Conservation (phyloP, 2,797 vertebrate species). For the Craterocephalus amniculus region DNA sequence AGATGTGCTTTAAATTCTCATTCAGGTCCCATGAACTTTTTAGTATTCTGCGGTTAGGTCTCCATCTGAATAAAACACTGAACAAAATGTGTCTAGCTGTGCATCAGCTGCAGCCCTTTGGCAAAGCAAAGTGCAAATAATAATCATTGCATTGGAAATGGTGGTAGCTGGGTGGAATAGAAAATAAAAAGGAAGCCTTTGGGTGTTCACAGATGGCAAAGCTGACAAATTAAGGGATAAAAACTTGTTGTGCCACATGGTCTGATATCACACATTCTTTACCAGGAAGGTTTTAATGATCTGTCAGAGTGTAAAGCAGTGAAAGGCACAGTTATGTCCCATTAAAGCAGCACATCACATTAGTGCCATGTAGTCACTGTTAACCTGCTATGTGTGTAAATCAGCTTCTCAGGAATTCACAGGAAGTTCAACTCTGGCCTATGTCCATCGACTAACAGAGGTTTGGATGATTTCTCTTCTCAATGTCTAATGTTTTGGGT, state of each 20-base stretch:
- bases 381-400: neutral
- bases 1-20: slow-evolving; percentile 16
- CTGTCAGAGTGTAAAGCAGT: slow-evolving; percentile 38
- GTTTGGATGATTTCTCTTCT: slow-evolving; percentile 2
- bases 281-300: slow-evolving; percentile 30
- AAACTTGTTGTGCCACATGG: slow-evolving; percentile 27
- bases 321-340: slow-evolving; percentile 26
- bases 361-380: slow-evolving; percentile 1
- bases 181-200: slow-evolving; percentile 2
- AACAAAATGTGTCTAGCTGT: slow-evolving; percentile 5
- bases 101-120: slow-evolving; percentile 32
- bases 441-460: neutral
- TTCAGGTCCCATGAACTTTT: slow-evolving; percentile 18
- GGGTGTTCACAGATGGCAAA: slow-evolving; percentile 38
- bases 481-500: neutral
- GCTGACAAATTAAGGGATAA: slow-evolving; percentile 16
- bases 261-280: slow-evolving; percentile 5
- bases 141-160: slow-evolving; percentile 30
- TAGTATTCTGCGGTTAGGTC: slow-evolving; percentile 15
- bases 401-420: neutral
- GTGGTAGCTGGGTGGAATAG: slow-evolving; percentile 15
- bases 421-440: neutral
- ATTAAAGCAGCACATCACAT: slow-evolving; percentile 15
- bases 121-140: slow-evolving; percentile 26
- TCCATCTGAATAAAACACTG: slow-evolving; percentile 42